Conservation (phyloP, 2,113 vertebrate genomes). For the Arvicanthis niloticus region DNA sequence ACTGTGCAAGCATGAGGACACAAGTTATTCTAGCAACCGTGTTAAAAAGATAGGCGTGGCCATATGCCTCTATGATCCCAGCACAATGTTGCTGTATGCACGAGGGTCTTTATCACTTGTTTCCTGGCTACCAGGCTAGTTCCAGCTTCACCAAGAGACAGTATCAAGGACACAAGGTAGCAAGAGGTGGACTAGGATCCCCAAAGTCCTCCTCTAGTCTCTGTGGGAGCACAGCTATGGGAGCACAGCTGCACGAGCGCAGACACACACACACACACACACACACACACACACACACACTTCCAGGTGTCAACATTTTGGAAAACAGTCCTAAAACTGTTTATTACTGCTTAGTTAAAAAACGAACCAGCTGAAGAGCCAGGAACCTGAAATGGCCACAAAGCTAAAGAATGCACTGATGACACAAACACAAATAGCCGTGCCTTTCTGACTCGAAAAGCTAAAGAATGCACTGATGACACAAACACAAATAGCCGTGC, state of each 20-base stretch:
- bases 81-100: neutral
- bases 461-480: too few relatives aligned
- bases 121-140: neutral
- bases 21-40: neutral
- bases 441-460: neutral
- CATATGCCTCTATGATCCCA: neutral
- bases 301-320: neutral
- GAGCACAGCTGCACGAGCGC: too few relatives aligned
- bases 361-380: neutral
- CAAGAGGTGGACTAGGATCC: neutral
- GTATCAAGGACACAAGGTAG: neutral
- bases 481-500: neutral
- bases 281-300: neutral
- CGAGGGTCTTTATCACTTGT: too few relatives aligned
- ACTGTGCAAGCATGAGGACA: neutral
- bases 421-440: neutral
- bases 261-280: neutral
- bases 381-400: neutral
- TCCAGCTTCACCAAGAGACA: neutral
- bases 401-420: neutral
- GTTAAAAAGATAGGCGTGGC: neutral
- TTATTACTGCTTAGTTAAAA: neutral
- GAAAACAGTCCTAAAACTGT: neutral
- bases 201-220: neutral
- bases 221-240: too few relatives aligned